Percentiles rank a stretch among this genome's conserved stretches.
These are phyloP conservation scores for Glyptemys insculpta DNA, from an alignment of 2,797 vertebrate species.

Conservation along the genomic window DNA sequence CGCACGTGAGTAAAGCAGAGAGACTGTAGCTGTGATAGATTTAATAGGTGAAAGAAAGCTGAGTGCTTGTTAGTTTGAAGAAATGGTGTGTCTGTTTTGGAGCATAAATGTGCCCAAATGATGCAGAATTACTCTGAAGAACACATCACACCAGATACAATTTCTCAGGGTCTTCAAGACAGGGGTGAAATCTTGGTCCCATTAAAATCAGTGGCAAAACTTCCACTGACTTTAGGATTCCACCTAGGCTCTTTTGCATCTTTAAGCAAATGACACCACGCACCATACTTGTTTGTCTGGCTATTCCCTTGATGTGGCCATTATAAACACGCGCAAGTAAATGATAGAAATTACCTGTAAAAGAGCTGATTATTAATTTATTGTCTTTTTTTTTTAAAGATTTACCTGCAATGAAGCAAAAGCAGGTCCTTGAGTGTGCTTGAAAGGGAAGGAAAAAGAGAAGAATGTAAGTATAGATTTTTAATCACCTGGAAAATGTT, in stretches of 20 bases:
- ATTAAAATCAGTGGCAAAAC: neutral
- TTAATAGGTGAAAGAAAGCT: neutral
- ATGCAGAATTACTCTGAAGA: no score
- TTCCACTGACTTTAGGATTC: neutral
- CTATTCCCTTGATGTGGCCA: neutral
- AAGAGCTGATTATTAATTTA: fast-evolving
- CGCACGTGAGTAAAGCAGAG: neutral
- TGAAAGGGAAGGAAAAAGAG: neutral
- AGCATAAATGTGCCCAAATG: neutral
- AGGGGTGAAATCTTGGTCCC: neutral
- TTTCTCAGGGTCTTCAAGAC: neutral
- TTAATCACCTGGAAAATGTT: neutral
- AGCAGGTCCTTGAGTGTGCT: conserved; percentile 22
- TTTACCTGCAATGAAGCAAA: conserved; percentile 3
- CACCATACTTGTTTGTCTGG: neutral
- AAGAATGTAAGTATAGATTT: neutral
- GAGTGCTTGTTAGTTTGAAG: neutral
- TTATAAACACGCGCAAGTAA: fast-evolving
- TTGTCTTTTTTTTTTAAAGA: conserved; percentile 29
- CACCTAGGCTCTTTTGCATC: neutral
- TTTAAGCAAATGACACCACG: neutral
- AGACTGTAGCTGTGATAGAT: neutral
- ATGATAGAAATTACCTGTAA: neutral
- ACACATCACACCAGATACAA: neutral
- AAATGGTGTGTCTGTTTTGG: neutral